These are phyloP conservation scores for Amazona vittata DNA, from an alignment of 2,113 vertebrate species.

Conservation along the genomic window DNA sequence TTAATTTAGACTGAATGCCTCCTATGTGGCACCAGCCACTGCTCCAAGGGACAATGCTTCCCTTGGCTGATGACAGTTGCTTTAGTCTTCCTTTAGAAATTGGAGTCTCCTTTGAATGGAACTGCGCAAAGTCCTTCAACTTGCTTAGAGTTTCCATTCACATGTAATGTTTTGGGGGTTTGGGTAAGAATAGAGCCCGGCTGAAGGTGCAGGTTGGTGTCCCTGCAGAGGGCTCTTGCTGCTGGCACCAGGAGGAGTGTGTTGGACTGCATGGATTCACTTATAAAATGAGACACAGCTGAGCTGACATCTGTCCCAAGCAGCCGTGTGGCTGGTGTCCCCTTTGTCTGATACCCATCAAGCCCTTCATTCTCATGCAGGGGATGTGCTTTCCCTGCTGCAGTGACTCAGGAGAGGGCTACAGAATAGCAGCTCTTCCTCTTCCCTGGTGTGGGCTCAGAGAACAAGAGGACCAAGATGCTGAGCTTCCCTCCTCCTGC, in stretches of 20 bases:
- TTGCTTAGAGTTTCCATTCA: neutral
- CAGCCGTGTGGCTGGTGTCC: neutral
- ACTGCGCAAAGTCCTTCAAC: neutral
- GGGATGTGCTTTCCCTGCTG: accelerated
- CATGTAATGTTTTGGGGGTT: neutral
- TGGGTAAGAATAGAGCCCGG: neutral
- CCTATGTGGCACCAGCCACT: constrained; percentile 51
- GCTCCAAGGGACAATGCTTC: neutral
- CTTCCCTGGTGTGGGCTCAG: neutral
- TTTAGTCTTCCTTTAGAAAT: neutral
- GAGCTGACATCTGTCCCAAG: neutral
- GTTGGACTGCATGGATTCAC: accelerated
- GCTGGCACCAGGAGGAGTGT: neutral
- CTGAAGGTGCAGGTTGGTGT: neutral
- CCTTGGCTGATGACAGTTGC: neutral
- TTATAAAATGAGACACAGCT: accelerated
- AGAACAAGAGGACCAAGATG: neutral
- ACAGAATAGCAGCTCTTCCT: neutral
- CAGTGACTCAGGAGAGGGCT: neutral
- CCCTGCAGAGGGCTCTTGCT: neutral
- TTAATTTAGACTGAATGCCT: constrained; percentile 62
- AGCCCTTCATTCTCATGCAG: neutral
- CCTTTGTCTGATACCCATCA: accelerated
- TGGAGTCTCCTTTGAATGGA: neutral
- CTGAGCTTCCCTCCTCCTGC: accelerated